Percentiles rank a stretch among this genome's conserved stretches.
Conservation (phyloP, 2,797 vertebrate genomes). For the Lateolabrax maculatus region DNA sequence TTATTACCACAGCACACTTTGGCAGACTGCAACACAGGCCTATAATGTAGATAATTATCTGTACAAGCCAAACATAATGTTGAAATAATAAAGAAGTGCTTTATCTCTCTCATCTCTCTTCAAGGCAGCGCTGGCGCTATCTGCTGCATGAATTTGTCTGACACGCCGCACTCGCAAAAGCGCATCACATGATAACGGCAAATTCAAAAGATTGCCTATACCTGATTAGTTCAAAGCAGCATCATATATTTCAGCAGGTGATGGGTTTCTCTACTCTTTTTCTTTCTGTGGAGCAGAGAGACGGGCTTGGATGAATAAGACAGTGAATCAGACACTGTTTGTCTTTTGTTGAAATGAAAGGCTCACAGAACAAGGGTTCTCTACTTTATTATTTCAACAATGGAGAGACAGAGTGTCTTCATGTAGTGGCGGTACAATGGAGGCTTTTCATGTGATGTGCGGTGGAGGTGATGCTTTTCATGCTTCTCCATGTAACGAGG, state of each 20-base stretch:
- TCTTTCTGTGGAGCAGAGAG: constrained; percentile 10
- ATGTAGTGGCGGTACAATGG: constrained; percentile 64
- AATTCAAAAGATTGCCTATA: constrained; percentile 73
- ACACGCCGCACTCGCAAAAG: constrained; percentile 43
- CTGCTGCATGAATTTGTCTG: constrained; percentile 47
- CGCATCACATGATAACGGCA: constrained; percentile 54
- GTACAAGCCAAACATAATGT: constrained; percentile 67
- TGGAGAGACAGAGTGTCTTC: constrained; percentile 56
- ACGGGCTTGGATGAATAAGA: constrained; percentile 62
- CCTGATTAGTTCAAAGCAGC: constrained; percentile 79
- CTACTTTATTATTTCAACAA: constrained; percentile 75
- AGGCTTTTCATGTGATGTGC: constrained; percentile 65
- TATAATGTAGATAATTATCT: constrained; percentile 71
- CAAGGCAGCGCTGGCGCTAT: constrained; percentile 28
- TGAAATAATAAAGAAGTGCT: constrained; percentile 50
- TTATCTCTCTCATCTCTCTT: constrained; percentile 62
- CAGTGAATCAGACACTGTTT: constrained; percentile 71
- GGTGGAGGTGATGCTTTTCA: constrained; percentile 57
- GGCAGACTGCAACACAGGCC: constrained; percentile 32
- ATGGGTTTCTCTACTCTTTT: constrained; percentile 30
- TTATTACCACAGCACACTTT: background rate
- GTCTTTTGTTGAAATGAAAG: constrained; percentile 79
- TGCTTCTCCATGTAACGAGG: constrained; percentile 66
- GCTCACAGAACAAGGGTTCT: constrained; percentile 69
- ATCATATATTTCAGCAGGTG: constrained; percentile 65